Base-by-base conservation (phyloP, 2,888 invertebrate genomes). In the Polydrusus cervinus region DNA sequence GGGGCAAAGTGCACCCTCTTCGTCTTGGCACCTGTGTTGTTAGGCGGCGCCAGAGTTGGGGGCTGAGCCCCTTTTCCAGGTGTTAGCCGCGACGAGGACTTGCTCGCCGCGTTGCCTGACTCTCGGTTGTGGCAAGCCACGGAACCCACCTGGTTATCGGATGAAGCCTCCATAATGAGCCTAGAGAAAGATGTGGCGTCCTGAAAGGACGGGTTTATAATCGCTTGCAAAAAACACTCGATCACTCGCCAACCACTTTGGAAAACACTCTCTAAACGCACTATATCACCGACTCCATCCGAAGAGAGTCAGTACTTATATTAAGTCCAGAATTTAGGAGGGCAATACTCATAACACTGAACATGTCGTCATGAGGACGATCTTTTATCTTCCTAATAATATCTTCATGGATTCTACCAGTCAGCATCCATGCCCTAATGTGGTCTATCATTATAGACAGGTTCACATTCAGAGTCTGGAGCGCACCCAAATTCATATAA, bases 101-200 rank as follows among this genome's bases (percentile, higher is more conserved):
- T 61, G n/a, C 5, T 34, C 40, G 18, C 14, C 13, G 11, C n/a
- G 18, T 18, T 61, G 40, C 25, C 61, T n/a, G 61, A 61, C 61
- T 61, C 61, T 61, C 61, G 40, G 61, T n/a, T 61, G 61, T n/a
- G 16, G 9, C 11, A 16, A 38, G 11, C 14, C 11, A 5, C 40
- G 61, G 61, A 61, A 1, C 61, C 40, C 18, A 18, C 49, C 49
- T 9, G 49, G 49, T 1, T 49, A 18, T 49, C 1, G 8, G 49
- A 6, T 7, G 7, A 8, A n/a, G 16, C 9, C 16, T 49, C 49
- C 6, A 18, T 8, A 9, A 18, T 18, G 16, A 5, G 6, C 18
- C 1, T 8, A 7, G 49, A 49, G n/a, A 49, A 16, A 18, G 0
- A 7, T n/a, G 49, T 49, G 49, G 49, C 49, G 18, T 18, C 49